Conservation (phyloP, 2,888 invertebrate genomes). For the Pristionchus maxplancki region DNA sequence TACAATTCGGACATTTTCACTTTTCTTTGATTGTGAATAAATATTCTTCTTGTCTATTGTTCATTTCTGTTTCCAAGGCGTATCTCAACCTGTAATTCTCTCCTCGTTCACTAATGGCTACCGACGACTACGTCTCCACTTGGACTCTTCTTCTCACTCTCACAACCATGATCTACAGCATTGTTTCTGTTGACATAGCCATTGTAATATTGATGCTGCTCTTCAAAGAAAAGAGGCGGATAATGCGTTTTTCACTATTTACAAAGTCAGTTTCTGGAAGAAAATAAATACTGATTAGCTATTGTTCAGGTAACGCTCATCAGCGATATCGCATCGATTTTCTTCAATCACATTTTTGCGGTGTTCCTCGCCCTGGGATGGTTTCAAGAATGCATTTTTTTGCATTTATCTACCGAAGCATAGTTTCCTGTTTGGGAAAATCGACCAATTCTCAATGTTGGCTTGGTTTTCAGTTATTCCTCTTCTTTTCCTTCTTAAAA, state of each 20-base stretch:
- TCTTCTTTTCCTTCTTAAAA: background rate
- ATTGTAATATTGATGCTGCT: background rate
- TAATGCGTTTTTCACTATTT: background rate
- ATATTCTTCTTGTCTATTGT: too few species aligned
- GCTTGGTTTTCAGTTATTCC: background rate
- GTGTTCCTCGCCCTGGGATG: background rate
- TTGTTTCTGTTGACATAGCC: background rate
- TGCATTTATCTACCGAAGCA: background rate
- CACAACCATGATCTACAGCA: background rate
- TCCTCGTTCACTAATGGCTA: too few species aligned
- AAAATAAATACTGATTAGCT: background rate
- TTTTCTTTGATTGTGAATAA: too few species aligned
- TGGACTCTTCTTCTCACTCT: background rate
- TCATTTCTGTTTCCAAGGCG: too few species aligned
- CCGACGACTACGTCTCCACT: too few species aligned
- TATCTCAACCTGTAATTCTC: too few species aligned
- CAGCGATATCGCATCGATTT: background rate
- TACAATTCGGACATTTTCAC: too few species aligned
- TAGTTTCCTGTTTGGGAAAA: too few species aligned
- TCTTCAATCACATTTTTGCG: background rate
- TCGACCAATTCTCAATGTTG: too few species aligned
- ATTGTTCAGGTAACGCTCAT: background rate
- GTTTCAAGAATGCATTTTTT: background rate
- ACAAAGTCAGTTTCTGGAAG: background rate
- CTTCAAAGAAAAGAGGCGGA: background rate